Evolutionary conservation across 2,888 invertebrate species (phyloP), one percentile per base, ranked within the genome.

Genomic region (Volucella bombylans): DNA sequence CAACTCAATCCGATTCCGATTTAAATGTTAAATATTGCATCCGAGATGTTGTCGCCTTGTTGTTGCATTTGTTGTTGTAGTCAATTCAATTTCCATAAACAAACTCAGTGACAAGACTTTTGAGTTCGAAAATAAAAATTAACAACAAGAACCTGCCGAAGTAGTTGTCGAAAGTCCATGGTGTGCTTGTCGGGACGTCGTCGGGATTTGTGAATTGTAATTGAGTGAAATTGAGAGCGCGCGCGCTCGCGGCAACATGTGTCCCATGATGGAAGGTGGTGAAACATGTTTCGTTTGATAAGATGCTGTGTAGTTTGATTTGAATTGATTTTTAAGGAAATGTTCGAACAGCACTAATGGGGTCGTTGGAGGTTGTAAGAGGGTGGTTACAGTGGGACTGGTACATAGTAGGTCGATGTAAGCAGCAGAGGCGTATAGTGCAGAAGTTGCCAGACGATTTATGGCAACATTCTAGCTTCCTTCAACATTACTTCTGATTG

Each of bases 21-120:
- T 85, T 85, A 68, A 81, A 85, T 81, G 85, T 85, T 81, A 85
- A 81, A 81, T 85, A 85, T 81, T 72, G 76, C 67, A 82, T 54
- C 54, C 50, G 62, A 71, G 64, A 49, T 57, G 47, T 39, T 59
- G 73, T 78, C 78, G 4, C 49, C 49, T 52, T 43, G 57, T 71
- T 67, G 69, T 64, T 55, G 49, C 47, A 55, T 57, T 45, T 47
- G 45, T 43, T 41, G 50, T 14, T 15, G 31, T 57, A 41, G 57
- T 52, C 12, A 52, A 73, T 57, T 73, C 67, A 81, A 85, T 80
- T 77, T 85, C 85, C 80, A 85, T 85, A 85, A 85, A 85, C 85
- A 85, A 85, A 68, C 57, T 31, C 52, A 62, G 68, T 61, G 49
- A 47, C 41, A 41, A 45, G 61, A 69, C 39, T 18, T 50, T 52